A percentile compares a stretch with the other conserved stretches of the same genome.
These are phyloP conservation scores for Aplysina aerophoba DNA, from an alignment of 37 sponge, comb jelly and placozoan genomes.

Conservation along the genomic window DNA sequence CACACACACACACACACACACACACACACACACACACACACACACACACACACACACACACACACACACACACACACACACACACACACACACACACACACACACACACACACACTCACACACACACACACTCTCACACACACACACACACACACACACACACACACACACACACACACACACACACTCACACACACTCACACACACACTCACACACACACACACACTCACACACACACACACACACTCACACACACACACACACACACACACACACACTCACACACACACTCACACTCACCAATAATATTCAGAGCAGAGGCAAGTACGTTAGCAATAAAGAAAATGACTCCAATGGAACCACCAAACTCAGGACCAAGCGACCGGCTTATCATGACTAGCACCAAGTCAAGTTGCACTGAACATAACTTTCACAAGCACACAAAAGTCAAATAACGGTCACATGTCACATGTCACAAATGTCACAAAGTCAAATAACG, in stretches of 20 bases:
- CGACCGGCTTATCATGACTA: constrained; percentile 94
- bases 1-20: constrained; percentile 38
- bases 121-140: constrained; percentile 17
- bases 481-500: too few species aligned
- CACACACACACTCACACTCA: too few species aligned
- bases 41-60: not conserved
- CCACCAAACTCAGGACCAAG: constrained; percentile 99
- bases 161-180: not conserved
- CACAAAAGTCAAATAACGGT: too few species aligned
- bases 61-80: constrained; percentile 29
- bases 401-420: not conserved
- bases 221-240: not conserved
- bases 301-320: constrained; percentile 89
- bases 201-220: not conserved
- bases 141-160: not conserved
- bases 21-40: constrained; percentile 40
- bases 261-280: not conserved
- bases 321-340: constrained; percentile 94
- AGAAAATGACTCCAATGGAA: constrained; percentile 97
- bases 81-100: constrained; percentile 35
- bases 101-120: constrained; percentile 35
- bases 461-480: too few species aligned
- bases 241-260: constrained; percentile 2
- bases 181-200: not conserved
- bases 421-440: too few species aligned